Evolutionary conservation across 2,113 vertebrate genomes (phyloP).

Genomic region (Tragelaphus imberbis): DNA sequence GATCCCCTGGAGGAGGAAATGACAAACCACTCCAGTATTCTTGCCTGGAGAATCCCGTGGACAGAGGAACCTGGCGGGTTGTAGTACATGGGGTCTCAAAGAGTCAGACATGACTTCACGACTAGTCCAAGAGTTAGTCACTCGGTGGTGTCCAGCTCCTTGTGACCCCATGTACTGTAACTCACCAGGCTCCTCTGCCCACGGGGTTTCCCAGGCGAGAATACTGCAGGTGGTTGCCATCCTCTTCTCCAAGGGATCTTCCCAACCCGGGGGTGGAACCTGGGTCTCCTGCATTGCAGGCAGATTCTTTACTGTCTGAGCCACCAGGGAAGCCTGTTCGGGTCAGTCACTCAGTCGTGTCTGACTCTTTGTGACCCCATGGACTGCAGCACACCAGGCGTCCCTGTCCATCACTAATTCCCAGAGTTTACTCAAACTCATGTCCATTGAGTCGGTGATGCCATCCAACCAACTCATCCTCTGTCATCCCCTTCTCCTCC

Average conservation of each 20-base stretch:
- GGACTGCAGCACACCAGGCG: rapidly evolving
- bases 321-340: not conserved
- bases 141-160: not conserved
- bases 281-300: not conserved
- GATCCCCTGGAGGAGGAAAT: not conserved
- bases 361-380: not conserved
- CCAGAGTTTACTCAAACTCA: not conserved
- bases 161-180: not conserved
- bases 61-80: not conserved
- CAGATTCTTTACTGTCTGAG: not conserved
- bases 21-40: rapidly evolving
- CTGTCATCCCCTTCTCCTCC: not conserved
- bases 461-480: not conserved
- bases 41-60: not conserved
- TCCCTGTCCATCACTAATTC: not conserved
- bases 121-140: not conserved
- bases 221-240: not conserved
- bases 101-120: not conserved
- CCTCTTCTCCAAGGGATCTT: not conserved
- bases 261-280: not conserved
- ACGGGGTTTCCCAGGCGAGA: not conserved
- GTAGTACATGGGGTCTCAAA: not conserved
- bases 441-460: rapidly evolving
- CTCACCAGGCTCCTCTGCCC: not conserved
- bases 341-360: not conserved